Evolutionary conservation across 2,888 invertebrate genomes (phyloP).

Genomic region (Monopis laevigella): DNA sequence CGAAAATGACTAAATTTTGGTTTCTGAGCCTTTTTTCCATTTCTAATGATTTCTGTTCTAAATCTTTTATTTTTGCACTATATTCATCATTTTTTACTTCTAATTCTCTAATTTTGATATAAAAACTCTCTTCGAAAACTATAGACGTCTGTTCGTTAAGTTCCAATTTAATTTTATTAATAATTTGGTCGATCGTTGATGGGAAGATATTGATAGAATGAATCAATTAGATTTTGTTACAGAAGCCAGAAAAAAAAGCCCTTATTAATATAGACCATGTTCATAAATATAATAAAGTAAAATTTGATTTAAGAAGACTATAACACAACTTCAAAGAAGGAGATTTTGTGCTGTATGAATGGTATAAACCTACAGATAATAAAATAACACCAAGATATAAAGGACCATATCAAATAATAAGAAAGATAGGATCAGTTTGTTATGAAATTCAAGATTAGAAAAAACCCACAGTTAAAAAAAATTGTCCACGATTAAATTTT

Average conservation of each 20-base stretch:
- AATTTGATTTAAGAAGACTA: slow-evolving; percentile 2
- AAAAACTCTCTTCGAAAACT: too few relatives aligned
- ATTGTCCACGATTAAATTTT: too few relatives aligned
- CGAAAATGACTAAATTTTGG: too few relatives aligned
- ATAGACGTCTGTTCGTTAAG: too few relatives aligned
- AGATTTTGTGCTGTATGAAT: slow-evolving; percentile 14
- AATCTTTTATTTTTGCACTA: too few relatives aligned
- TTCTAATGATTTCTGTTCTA: too few relatives aligned
- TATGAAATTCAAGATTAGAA: not conserved
- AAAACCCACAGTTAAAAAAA: not conserved
- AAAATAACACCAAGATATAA: slow-evolving; percentile 13
- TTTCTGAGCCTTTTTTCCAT: too few relatives aligned
- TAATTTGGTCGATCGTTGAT: too few relatives aligned
- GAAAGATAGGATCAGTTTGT: not conserved
- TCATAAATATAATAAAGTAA: not conserved
- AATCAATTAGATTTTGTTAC: not conserved
- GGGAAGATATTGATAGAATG: not conserved
- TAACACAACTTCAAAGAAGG: slow-evolving; percentile 12
- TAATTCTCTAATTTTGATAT: too few relatives aligned
- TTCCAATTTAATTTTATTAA: too few relatives aligned
- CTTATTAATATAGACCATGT: not conserved
- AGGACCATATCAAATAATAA: slow-evolving; percentile 10
- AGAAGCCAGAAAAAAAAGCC: not conserved
- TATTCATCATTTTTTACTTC: too few relatives aligned
- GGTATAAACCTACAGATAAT: slow-evolving; percentile 11